Evolutionary conservation across 1,140 invertebrate species (phyloP).

Genomic region (Cheumatopsyche charites): DNA sequence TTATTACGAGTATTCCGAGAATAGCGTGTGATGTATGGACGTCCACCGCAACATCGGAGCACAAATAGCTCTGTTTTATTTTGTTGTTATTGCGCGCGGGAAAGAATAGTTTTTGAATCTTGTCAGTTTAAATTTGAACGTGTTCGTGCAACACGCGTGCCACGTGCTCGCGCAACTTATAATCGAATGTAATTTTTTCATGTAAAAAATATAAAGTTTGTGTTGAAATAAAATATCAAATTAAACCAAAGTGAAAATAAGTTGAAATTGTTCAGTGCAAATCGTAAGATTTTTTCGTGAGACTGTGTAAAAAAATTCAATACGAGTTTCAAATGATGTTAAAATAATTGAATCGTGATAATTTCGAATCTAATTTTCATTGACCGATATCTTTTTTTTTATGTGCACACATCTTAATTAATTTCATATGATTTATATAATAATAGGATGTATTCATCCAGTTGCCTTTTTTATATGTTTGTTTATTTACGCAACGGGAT

Average conservation of each 20-base stretch:
- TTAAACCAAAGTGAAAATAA: no score
- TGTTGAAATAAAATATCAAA: neutral
- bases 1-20: neutral
- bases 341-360: no score
- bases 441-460: no score
- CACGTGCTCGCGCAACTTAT: slow-evolving; percentile 18
- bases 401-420: no score
- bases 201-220: neutral
- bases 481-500: slow-evolving; percentile 19
- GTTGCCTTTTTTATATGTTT: neutral
- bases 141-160: slow-evolving; percentile 30
- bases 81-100: slow-evolving; percentile 45
- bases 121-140: slow-evolving; percentile 46
- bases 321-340: no score
- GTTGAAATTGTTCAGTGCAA: no score
- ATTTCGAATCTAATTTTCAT: no score
- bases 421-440: no score
- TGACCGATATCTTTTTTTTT: no score
- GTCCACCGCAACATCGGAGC: slow-evolving; percentile 24
- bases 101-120: slow-evolving; percentile 47
- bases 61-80: slow-evolving; percentile 46
- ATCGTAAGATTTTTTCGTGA: no score
- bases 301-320: no score
- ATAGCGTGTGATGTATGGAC: neutral
- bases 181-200: neutral